Base-by-base conservation (phyloP, 2,888 invertebrate genomes). In the Cerceris rybyensis region DNA sequence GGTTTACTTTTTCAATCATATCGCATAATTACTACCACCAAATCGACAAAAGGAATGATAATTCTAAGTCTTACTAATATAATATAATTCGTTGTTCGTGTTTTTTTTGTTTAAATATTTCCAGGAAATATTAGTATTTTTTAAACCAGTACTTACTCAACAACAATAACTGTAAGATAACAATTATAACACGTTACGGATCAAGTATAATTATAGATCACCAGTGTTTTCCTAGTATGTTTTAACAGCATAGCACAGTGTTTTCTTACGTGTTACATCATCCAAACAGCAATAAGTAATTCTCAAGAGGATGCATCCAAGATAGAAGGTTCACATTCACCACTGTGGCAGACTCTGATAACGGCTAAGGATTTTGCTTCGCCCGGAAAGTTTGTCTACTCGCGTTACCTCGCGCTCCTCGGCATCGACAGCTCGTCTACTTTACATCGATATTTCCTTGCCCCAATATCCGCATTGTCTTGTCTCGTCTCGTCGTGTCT, bases 391-490 rank as follows among this genome's bases (percentile, higher is more conserved):
- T 89, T 89, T 79, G 82, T 81, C 84, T 87, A 87, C 90, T 90
- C 86, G 71, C 84, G 80, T 89, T 89, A 89, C 90, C 85, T 79
- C 58, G 69, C 77, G 64, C 58, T 65, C 69, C 58, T 80, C 81
- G 76, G 80, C 88, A 91, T 92, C 90, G 91, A 90, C 90, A 90
- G 88, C 88, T 88, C 89, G 88, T 88, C 87, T 88, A 88, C 88
- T 86, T 89, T 85, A 85, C 83, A 83, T 79, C 84, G 85, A 89
- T 88, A 88, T 87, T 87, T 84, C 83, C 86, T 82, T 81, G 82
- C 83, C 88, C 88, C 88, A 90, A 91, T 92, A 92, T 91, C 90
- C 88, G 84, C 87, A 89, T 90, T 89, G 90, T 89, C 88, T 91
- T 85, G 81, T 86, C 85, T 82, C 55, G 77, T 73, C 78, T 69